Conservation (phyloP, 1,140 invertebrate genomes). For the Cyclina sinensis region DNA sequence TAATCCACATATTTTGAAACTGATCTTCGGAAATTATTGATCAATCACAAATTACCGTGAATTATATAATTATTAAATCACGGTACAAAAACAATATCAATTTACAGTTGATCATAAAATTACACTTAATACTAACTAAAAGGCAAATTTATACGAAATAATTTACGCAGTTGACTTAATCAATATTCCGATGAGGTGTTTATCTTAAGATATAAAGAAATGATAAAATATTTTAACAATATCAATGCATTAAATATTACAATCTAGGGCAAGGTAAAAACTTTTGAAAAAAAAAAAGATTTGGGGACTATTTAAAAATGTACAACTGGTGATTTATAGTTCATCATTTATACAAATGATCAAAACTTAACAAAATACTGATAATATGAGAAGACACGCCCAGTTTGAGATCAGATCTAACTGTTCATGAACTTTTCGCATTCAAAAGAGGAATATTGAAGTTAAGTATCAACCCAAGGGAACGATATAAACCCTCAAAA, state of each 20-base stretch:
- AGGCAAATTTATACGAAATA: conserved; percentile 4
- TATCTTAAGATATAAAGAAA: neutral
- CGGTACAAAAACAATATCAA: conserved; percentile 13
- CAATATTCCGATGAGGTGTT: neutral
- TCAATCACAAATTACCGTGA: conserved; percentile 6
- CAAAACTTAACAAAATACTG: no score
- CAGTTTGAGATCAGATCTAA: no score
- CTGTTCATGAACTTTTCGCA: no score
- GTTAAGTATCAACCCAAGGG: no score
- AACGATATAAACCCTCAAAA: no score
- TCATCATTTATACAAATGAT: no score
- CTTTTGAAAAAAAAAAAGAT: no score
- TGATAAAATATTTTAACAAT: conserved; percentile 6
- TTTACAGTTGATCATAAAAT: conserved; percentile 32
- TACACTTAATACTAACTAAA: conserved; percentile 9
- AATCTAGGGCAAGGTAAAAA: no score
- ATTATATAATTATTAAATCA: conserved; percentile 26
- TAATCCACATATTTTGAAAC: neutral
- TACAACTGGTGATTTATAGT: no score
- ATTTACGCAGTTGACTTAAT: conserved; percentile 12
- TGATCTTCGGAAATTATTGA: neutral
- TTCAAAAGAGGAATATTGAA: no score
- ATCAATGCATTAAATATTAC: conserved; percentile 14
- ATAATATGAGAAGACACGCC: no score
- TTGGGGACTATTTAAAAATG: no score